Percentiles rank a stretch among this genome's conserved stretches.
phyloP scores from a whole-genome alignment of 2,113 vertebrate genomes.

The Pseudorectes ferrugineus region DNA sequence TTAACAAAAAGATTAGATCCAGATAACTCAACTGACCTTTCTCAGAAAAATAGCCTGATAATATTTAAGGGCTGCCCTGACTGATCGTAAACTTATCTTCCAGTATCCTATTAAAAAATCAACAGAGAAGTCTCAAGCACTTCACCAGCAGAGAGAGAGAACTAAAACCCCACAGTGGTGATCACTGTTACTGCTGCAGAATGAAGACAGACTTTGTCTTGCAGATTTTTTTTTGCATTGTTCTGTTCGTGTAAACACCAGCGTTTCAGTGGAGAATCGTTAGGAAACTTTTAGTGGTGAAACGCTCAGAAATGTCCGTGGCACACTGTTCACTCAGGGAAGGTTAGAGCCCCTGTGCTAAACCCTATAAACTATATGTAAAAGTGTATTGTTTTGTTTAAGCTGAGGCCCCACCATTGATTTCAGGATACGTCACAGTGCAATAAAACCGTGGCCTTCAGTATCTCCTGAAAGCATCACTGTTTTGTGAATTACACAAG shows the following conservation, averaged over 20 bases:
- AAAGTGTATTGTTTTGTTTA: neutral
- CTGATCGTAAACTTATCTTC: neutral
- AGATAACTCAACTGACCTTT: neutral
- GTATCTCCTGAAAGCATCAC: slow-evolving; percentile 26
- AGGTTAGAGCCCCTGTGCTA: neutral
- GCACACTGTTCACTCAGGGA: neutral
- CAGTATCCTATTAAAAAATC: neutral
- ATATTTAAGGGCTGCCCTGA: neutral
- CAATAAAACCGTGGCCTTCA: neutral
- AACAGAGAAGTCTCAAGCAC: neutral
- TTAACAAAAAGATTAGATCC: neutral
- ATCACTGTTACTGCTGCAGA: neutral
- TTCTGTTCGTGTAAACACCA: neutral
- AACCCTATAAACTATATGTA: neutral
- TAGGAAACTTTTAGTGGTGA: neutral
- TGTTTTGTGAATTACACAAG: neutral
- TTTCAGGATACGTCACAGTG: neutral
- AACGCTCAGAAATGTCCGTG: neutral
- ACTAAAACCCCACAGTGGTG: neutral
- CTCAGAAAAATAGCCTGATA: neutral
- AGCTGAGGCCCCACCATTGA: neutral
- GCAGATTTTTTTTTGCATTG: neutral
- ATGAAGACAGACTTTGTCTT: neutral
- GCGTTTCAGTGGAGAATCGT: neutral
- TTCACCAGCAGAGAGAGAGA: neutral